phyloP scores from a whole-genome alignment of 2,888 invertebrate species.

The Eudemis profundana region DNA sequence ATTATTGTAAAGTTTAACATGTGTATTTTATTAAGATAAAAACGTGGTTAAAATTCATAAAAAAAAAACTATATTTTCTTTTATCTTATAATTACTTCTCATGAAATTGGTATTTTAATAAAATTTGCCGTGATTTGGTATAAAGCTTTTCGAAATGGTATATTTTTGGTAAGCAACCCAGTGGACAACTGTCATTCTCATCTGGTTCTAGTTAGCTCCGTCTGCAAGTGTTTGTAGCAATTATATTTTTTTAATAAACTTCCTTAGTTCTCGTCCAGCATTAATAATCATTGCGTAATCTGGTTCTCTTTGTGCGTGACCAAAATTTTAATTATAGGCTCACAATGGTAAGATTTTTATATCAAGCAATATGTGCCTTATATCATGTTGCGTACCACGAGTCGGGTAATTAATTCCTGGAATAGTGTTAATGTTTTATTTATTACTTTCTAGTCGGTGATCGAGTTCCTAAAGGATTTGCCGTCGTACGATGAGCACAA shows the following conservation, averaged over 20 bases:
- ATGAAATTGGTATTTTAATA: too few species aligned
- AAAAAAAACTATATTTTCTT: too few species aligned
- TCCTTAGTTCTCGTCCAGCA: slow-evolving; percentile 51
- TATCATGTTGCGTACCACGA: slow-evolving; percentile 55
- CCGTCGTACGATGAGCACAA: slow-evolving; percentile 96
- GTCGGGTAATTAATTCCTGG: slow-evolving; percentile 54
- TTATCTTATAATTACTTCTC: too few species aligned
- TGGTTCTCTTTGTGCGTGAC: slow-evolving; percentile 50
- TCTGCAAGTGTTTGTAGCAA: slow-evolving; percentile 53
- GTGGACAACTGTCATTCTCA: slow-evolving; percentile 64
- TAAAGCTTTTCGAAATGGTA: too few species aligned
- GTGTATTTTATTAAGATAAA: too few species aligned
- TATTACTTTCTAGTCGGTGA: slow-evolving; percentile 90
- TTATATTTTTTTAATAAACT: slow-evolving; percentile 67
- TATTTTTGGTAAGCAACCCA: slow-evolving; percentile 16
- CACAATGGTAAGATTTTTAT: slow-evolving; percentile 64
- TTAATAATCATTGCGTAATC: slow-evolving; percentile 54
- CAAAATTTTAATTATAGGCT: slow-evolving; percentile 53
- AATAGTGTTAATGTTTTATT: slow-evolving; percentile 45
- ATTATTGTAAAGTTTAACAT: too few species aligned
- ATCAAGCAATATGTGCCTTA: slow-evolving; percentile 41
- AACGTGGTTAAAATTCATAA: too few species aligned
- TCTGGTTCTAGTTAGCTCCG: slow-evolving; percentile 56
- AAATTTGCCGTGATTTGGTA: too few species aligned
- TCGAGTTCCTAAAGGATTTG: slow-evolving; percentile 95